A percentile compares a stretch with the other conserved stretches of the same genome.
phyloP scores from a whole-genome alignment of 2,113 vertebrate genomes.

The Ellobius talpinus region DNA sequence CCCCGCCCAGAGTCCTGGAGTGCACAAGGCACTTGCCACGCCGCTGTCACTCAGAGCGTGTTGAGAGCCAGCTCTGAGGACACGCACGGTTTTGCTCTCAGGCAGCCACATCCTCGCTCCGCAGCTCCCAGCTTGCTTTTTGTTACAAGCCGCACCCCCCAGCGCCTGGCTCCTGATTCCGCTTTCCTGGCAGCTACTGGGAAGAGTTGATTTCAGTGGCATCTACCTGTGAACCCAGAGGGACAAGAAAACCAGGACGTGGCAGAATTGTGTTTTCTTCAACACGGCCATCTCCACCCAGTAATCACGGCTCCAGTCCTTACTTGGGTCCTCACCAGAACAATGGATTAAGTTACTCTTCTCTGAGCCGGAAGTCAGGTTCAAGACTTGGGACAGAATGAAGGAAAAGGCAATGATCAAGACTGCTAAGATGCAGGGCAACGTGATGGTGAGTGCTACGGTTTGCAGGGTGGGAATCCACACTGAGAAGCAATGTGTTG shows the following conservation, averaged over 20 bases:
- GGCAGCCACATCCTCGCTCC: background rate
- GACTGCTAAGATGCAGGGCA: conserved; percentile 98
- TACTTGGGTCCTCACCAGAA: conserved; percentile 78
- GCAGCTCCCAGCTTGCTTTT: background rate
- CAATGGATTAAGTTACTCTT: conserved; percentile 86
- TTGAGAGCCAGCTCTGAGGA: conserved; percentile 15
- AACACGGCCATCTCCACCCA: conserved; percentile 73
- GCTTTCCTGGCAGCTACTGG: background rate
- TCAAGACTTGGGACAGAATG: conserved; percentile 86
- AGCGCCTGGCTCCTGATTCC: background rate
- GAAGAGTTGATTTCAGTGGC: conserved; percentile 18
- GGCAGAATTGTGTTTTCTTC: background rate
- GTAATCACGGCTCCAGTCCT: background rate
- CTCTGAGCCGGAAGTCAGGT: conserved; percentile 49
- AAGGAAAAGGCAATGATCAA: conserved; percentile 97
- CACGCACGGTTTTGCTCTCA: conserved; percentile 16
- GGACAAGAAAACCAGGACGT: background rate
- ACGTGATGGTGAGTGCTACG: conserved; percentile 94
- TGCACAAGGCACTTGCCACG: conserved; percentile 9
- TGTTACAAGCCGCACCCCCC: conserved; percentile 5
- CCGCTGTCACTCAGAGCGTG: background rate
- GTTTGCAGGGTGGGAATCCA: background rate
- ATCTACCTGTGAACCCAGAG: background rate
- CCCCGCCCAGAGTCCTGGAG: conserved; percentile 22
- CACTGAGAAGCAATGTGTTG: accelerated